Evolutionary conservation across 2,113 vertebrate species (phyloP), one percentile per base, ranked within the genome.

Genomic region (Elgaria multicarinata): DNA sequence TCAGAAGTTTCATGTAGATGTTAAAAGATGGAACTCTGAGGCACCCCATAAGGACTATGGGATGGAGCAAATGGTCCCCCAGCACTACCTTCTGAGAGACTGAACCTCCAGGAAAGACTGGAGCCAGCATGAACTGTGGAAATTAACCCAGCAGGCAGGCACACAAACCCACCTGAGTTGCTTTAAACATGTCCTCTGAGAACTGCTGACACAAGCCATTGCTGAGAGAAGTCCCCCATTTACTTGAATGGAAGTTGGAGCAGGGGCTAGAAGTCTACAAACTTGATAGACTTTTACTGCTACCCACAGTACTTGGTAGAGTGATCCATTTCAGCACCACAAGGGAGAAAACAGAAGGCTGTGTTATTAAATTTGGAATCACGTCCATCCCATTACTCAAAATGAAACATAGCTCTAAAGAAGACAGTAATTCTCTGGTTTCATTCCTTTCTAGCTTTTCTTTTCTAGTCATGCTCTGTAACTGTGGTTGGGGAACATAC

Each of bases 301-400:
- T 58, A 6, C 26, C 64, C 72, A 10, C 10, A 14, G 66, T 39
- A 55, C 66, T 50, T 50, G 18, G 74, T 55, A 71, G 78, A 71
- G 28, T 42, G 46, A 58, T 55, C 28, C 6, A 6, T 53, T 50
- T 72, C 71, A 71, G 44, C 44, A 36, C 18, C 66, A 50, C 66
- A 71, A 69, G 44, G 20, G 31, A 71, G 33, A 71, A 67, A 42
- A 55, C 78, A 67, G 13, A 78, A 66, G 55, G 50, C 3, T n/a
- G 31, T 33, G 36, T 76, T 87, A 87, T 87, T 87, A 78, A 46
- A 79, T 66, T 46, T 80, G 46, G 44, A 55, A 69, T 55, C 24
- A 79, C 28, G 33, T 80, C 18, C 16, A 53, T 22, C 24, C 67
- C 66, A 81, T 71, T 69, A 78, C 78, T 50, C 42, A 87, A 69